Conservation (phyloP, 2,113 vertebrate species). For the Rhinoderma darwinii region DNA sequence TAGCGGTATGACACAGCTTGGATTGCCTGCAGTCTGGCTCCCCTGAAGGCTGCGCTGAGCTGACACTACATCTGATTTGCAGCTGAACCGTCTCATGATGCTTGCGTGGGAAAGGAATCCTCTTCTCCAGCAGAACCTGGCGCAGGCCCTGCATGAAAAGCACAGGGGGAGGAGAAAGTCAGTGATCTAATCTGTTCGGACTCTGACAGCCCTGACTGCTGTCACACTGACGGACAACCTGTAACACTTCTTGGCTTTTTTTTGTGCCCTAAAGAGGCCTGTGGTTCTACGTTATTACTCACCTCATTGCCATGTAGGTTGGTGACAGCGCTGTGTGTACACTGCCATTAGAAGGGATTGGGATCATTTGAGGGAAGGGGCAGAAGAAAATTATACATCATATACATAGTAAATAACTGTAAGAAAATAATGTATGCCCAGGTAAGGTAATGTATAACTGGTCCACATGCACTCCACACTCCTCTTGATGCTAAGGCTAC, state of each 20-base stretch:
- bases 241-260: not conserved
- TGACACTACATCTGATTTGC: slow-evolving; percentile 35
- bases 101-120: slow-evolving; percentile 46
- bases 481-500: no score
- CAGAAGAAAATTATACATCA: not conserved
- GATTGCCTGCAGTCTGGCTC: slow-evolving; percentile 20
- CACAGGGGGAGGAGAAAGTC: slow-evolving; percentile 32
- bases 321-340: not conserved
- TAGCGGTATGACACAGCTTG: not conserved
- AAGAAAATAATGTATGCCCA: not conserved
- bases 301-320: not conserved
- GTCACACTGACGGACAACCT: not conserved
- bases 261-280: not conserved
- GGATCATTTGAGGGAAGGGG: not conserved
- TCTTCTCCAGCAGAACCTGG: slow-evolving; percentile 49
- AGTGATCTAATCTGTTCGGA: slow-evolving; percentile 21
- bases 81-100: slow-evolving; percentile 31
- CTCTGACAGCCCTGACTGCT: slow-evolving; percentile 24
- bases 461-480: not conserved
- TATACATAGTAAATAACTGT: not conserved
- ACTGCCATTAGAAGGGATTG: not conserved
- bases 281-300: not conserved
- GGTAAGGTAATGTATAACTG: not conserved
- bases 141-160: slow-evolving; percentile 20
- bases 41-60: slow-evolving; percentile 10